Percentiles rank a stretch among this genome's conserved stretches.
phyloP scores from a whole-genome alignment of 2,113 vertebrate species.

The Maccullochella peelii region DNA sequence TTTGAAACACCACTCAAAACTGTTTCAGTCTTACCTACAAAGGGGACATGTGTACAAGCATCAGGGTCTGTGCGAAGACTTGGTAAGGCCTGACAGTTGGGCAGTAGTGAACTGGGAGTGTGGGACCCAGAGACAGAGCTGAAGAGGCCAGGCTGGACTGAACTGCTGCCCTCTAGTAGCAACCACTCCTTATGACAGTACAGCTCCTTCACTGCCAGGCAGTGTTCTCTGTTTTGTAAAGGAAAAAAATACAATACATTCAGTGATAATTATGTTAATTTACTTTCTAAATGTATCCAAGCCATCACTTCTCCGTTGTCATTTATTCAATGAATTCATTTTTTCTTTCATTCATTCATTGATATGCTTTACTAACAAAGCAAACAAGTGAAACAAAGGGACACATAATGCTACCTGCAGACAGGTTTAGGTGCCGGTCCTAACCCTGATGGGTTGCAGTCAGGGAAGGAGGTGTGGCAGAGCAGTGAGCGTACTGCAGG shows the following conservation, averaged over 20 bases:
- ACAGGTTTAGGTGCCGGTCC: slow-evolving; percentile 91
- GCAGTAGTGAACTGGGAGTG: slow-evolving; percentile 81
- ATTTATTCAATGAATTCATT: neutral
- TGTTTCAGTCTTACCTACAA: slow-evolving; percentile 87
- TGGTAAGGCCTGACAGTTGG: slow-evolving; percentile 90
- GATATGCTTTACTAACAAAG: neutral
- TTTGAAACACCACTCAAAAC: neutral
- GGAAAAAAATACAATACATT: neutral
- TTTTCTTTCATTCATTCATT: too few species aligned
- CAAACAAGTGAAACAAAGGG: neutral
- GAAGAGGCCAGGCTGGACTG: slow-evolving; percentile 53
- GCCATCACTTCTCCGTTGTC: too few species aligned
- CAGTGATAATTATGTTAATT: neutral
- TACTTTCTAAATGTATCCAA: neutral
- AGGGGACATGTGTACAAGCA: slow-evolving; percentile 88
- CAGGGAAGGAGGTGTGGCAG: slow-evolving; percentile 92
- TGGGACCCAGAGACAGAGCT: slow-evolving; percentile 80
- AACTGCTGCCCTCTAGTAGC: slow-evolving; percentile 84
- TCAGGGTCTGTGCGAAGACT: slow-evolving; percentile 86
- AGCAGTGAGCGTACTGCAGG: slow-evolving; percentile 89
- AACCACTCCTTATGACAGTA: slow-evolving; percentile 96
- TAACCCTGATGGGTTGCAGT: slow-evolving; percentile 90
- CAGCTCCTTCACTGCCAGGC: slow-evolving; percentile 94
- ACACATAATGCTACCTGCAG: slow-evolving; percentile 88
- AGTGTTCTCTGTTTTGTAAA: slow-evolving; percentile 89